A percentile compares a stretch with the other conserved stretches of the same genome.
Evolutionary conservation across 2,888 invertebrate species (phyloP).

Genomic region (Drosophila subquinaria): DNA sequence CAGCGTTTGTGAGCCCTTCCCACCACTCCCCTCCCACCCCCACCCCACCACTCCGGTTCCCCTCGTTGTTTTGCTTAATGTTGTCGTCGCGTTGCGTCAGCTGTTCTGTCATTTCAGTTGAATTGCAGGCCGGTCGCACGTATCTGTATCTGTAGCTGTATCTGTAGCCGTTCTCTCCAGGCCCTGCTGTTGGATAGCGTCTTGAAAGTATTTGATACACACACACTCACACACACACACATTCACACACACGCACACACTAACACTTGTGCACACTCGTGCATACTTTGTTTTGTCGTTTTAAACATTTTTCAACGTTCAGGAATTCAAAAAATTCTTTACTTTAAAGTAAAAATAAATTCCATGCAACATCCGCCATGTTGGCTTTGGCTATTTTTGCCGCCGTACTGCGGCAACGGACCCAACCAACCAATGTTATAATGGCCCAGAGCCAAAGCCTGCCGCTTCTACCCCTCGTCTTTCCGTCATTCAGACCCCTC

Average conservation of each 20-base stretch:
- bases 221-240: too few relatives aligned
- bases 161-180: slow-evolving; percentile 41
- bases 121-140: slow-evolving; percentile 57
- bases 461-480: not conserved
- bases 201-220: slow-evolving; percentile 63
- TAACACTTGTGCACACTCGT: slow-evolving; percentile 46
- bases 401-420: slow-evolving; percentile 55
- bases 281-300: slow-evolving; percentile 74
- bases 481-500: not conserved
- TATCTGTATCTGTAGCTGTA: too few relatives aligned
- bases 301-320: slow-evolving; percentile 78
- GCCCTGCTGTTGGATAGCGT: slow-evolving; percentile 43
- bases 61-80: slow-evolving; percentile 2
- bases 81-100: slow-evolving; percentile 44
- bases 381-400: slow-evolving; percentile 78
- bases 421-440: slow-evolving; percentile 53
- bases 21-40: not conserved
- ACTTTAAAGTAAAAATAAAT: slow-evolving; percentile 80
- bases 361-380: slow-evolving; percentile 80
- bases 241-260: slow-evolving; percentile 14
- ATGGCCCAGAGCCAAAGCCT: slow-evolving; percentile 60
- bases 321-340: slow-evolving; percentile 79
- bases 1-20: not conserved
- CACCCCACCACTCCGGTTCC: not conserved
- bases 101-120: slow-evolving; percentile 66